Conservation (phyloP, 2,797 vertebrate species). For the Betta splendens region DNA sequence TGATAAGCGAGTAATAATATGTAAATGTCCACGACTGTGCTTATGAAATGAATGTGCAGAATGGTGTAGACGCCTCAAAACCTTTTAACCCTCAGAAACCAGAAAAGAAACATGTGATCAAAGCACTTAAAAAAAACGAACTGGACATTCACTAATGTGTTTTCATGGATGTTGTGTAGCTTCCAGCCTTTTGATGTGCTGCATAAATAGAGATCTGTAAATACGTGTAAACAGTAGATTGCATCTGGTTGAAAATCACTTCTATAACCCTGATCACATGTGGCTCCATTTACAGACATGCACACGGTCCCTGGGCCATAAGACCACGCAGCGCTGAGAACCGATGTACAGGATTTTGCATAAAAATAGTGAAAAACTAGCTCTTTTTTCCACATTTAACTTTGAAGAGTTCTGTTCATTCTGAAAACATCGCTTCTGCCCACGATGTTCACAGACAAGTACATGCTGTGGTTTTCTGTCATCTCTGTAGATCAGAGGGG, state of each 20-base stretch:
- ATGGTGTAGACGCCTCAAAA: background rate
- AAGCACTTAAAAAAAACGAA: conserved; percentile 1
- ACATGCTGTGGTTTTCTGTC: conserved; percentile 35
- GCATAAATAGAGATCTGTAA: conserved; percentile 52
- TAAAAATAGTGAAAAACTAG: conserved; percentile 56
- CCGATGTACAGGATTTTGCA: conserved; percentile 48
- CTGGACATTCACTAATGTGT: conserved; percentile 28
- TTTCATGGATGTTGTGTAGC: conserved; percentile 20
- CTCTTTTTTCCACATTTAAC: conserved; percentile 37
- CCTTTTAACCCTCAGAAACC: background rate
- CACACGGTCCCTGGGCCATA: conserved; percentile 47
- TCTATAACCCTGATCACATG: too few relatives aligned
- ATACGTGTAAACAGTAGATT: conserved; percentile 58
- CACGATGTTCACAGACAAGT: conserved; percentile 38
- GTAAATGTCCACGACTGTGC: conserved; percentile 42
- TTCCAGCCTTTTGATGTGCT: conserved; percentile 14
- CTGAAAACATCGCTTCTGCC: conserved; percentile 49
- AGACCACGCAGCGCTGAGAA: conserved; percentile 25
- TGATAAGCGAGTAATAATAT: conserved; percentile 41
- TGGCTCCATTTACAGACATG: conserved; percentile 68
- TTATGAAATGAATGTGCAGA: conserved; percentile 40
- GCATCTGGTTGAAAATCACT: conserved; percentile 58
- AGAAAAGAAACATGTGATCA: background rate
- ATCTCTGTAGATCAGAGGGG: conserved; percentile 27
- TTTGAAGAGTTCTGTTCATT: conserved; percentile 47